Evolutionary conservation across 2,797 vertebrate species (phyloP), one percentile per base, ranked within the genome.

Genomic region (Gallinago solitaria): DNA sequence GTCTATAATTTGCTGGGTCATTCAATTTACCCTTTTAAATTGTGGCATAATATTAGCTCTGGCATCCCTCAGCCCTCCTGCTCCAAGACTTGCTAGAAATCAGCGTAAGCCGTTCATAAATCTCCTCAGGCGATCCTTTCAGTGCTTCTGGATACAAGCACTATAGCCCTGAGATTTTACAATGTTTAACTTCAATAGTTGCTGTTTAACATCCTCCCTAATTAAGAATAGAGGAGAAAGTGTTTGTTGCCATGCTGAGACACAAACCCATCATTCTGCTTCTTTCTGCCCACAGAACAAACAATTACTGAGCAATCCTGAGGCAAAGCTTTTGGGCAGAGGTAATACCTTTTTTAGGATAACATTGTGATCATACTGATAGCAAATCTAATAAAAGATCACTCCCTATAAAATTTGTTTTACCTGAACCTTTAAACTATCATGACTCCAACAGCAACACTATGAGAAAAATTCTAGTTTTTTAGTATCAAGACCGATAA

Each of bases 1-100:
- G 7, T 83, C 80, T 90, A 20, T 89, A 89, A 95, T 96, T 94
- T 84, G n/a, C 65, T 91, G 77, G 90, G 83, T 93, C 88, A 65
- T 79, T 93, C 5, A 2, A 89, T 92, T 92, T 83, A 95, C 50
- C 47, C 80, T 91, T 86, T 91, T 76, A 81, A 93, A 94, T 41
- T 79, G 47, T 83, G 80, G 74, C 45, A 76, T 50, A 76, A 82
- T 82, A 87, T 83, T 91, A 83, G 19, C 50, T 89, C 50, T 90
- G 86, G 77, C 77, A 93, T 67, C 30, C 16, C 54, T 93, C 77
- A 88, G 83, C 30, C 59, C 17, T 91, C 50, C 27, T 67, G 59
- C 61, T 93, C 43, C 47, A 69, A 67, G 54, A 79, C 27, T 73
- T 76, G 77, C 47, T 64, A 82, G 74, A 89, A 91, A 93, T 69